Evolutionary conservation across 37 sponge, comb jelly and placozoan species (phyloP).

Genomic region (Petrosia ficiformis): DNA sequence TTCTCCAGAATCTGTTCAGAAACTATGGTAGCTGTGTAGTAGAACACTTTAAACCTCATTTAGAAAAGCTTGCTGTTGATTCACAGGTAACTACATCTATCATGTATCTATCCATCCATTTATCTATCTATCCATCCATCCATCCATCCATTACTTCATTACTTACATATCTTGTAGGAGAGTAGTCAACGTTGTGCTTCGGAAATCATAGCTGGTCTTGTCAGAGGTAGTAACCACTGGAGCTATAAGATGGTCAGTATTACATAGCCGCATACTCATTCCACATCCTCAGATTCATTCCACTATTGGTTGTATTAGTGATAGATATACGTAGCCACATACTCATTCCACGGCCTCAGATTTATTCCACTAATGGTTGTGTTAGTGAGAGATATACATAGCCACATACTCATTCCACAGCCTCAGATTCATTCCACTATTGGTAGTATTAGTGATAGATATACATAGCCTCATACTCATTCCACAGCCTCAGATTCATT

Average conservation of each 20-base stretch:
- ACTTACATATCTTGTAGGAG: constrained; percentile 37
- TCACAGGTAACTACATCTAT: too few relatives aligned
- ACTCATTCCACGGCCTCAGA: too few relatives aligned
- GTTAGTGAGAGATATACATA: too few relatives aligned
- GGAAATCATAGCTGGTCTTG: constrained; percentile 74
- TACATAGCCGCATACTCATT: not conserved
- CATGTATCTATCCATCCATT: constrained; percentile 22
- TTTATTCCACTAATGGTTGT: too few relatives aligned
- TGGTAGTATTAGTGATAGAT: too few relatives aligned
- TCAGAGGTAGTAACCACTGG: constrained; percentile 85
- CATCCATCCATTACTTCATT: not conserved
- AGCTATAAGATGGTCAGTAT: constrained; percentile 62
- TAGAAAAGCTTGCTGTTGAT: constrained; percentile 55
- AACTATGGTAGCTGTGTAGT: constrained; percentile 59
- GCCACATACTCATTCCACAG: too few relatives aligned
- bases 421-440: too few relatives aligned
- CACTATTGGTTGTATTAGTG: too few relatives aligned
- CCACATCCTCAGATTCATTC: too few relatives aligned
- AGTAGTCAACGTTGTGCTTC: constrained; percentile 80
- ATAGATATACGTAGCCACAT: too few relatives aligned
- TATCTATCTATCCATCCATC: constrained; percentile 13
- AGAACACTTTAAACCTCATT: constrained; percentile 52
- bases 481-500: too few relatives aligned
- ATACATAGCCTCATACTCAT: too few relatives aligned
- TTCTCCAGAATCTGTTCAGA: constrained; percentile 55